phyloP scores from a whole-genome alignment of 2,797 vertebrate species.

The Pyrocephalus nanus region DNA sequence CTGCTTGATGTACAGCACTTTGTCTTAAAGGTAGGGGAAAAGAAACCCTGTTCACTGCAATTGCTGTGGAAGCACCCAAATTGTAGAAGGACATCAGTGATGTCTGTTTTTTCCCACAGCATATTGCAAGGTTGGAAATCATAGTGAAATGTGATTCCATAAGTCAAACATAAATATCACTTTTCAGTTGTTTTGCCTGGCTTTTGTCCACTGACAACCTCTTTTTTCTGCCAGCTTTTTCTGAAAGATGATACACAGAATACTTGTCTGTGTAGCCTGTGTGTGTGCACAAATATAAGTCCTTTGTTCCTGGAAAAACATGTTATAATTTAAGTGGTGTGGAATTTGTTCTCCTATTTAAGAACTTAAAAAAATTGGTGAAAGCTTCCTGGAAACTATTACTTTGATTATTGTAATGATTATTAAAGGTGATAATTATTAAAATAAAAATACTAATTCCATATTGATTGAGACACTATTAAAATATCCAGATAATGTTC shows the following conservation, averaged over 20 bases:
- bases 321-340: neutral
- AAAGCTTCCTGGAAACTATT: neutral
- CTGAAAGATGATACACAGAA: constrained; percentile 16
- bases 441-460: neutral
- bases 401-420: neutral
- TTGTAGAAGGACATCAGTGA: neutral
- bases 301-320: constrained; percentile 6
- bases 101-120: neutral
- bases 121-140: neutral
- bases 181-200: neutral
- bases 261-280: neutral
- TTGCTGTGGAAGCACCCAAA: neutral
- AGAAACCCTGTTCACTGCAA: neutral
- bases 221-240: neutral
- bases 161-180: constrained; percentile 18
- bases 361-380: neutral
- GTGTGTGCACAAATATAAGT: neutral
- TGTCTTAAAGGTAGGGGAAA: neutral
- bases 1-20: neutral
- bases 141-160: neutral
- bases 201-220: neutral
- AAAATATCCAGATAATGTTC: neutral
- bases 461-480: neutral
- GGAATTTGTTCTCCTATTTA: neutral
- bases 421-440: neutral